Percentiles rank a stretch among this genome's conserved stretches.
phyloP scores from a whole-genome alignment of 2,888 invertebrate species.

The Drosophila koepferae region DNA sequence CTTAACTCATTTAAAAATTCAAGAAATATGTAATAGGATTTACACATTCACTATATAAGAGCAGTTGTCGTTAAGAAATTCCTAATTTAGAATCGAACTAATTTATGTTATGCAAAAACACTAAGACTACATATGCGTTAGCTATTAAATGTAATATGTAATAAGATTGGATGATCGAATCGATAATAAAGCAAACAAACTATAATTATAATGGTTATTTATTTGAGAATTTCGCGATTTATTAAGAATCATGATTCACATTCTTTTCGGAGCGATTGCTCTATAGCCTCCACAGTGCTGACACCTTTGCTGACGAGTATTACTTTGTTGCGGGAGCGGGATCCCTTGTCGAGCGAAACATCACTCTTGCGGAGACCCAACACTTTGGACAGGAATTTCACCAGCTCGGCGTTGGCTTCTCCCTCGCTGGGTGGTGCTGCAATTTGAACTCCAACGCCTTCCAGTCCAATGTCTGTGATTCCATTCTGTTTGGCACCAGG shows the following conservation, averaged over 20 bases:
- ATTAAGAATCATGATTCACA: conserved; percentile 48
- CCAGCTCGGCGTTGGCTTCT: conserved; percentile 91
- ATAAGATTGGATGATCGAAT: conserved; percentile 67
- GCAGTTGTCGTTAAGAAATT: conserved; percentile 71
- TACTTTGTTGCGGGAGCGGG: conserved; percentile 87
- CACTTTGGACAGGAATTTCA: conserved; percentile 90
- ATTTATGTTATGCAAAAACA: conserved; percentile 61
- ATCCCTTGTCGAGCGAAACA: conserved; percentile 88
- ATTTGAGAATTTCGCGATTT: background rate
- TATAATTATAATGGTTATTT: conserved; percentile 25
- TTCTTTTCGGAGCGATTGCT: conserved; percentile 85
- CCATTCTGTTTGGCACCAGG: conserved; percentile 91
- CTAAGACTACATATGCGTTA: conserved; percentile 65
- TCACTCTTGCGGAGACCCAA: conserved; percentile 90
- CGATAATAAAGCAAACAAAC: conserved; percentile 57
- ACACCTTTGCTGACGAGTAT: conserved; percentile 85
- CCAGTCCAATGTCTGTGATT: conserved; percentile 88
- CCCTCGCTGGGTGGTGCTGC: conserved; percentile 93
- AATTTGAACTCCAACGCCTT: conserved; percentile 91
- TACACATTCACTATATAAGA: conserved; percentile 49
- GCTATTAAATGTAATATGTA: conserved; percentile 51
- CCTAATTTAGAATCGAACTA: conserved; percentile 75
- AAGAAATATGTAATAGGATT: conserved; percentile 38
- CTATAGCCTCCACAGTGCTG: conserved; percentile 85
- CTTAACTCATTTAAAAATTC: conserved; percentile 41